Percentiles rank a stretch among this genome's conserved stretches.
Evolutionary conservation across 1,140 invertebrate species (phyloP).

Genomic region (Drosophila arawakana): DNA sequence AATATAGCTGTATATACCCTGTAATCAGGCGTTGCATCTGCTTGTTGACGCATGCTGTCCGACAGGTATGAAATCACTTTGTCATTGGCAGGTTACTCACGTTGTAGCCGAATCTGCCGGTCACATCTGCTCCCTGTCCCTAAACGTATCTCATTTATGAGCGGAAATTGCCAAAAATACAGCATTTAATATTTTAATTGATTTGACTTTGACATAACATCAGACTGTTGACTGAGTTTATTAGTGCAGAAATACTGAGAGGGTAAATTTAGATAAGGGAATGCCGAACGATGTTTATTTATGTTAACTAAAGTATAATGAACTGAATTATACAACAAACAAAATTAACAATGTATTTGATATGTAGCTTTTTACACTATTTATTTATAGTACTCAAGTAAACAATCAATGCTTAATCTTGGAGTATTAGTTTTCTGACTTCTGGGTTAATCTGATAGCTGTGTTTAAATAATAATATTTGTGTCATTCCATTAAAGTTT

Average conservation of each 20-base stretch:
- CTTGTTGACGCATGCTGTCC: slow-evolving; percentile 12
- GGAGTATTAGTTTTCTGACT: too few species aligned
- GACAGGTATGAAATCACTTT: slow-evolving; percentile 10
- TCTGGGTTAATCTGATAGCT: too few species aligned
- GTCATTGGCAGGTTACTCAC: slow-evolving; percentile 49
- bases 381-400: too few species aligned
- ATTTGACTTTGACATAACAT: slow-evolving; percentile 32
- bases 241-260: slow-evolving; percentile 6
- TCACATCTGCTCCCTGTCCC: not conserved
- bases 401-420: too few species aligned
- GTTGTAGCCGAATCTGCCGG: slow-evolving; percentile 16
- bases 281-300: too few species aligned
- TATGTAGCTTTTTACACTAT: too few species aligned
- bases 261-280: too few species aligned
- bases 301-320: too few species aligned
- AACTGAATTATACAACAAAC: too few species aligned
- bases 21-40: not conserved
- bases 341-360: too few species aligned
- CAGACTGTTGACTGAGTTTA: not conserved
- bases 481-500: too few species aligned
- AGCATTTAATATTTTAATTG: slow-evolving; percentile 49
- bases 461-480: too few species aligned
- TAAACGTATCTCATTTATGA: slow-evolving; percentile 45
- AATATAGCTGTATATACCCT: not conserved
- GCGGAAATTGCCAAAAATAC: slow-evolving; percentile 56